phyloP scores from a whole-genome alignment of 23 tunicate species.

The Trididemnum nubilum region DNA sequence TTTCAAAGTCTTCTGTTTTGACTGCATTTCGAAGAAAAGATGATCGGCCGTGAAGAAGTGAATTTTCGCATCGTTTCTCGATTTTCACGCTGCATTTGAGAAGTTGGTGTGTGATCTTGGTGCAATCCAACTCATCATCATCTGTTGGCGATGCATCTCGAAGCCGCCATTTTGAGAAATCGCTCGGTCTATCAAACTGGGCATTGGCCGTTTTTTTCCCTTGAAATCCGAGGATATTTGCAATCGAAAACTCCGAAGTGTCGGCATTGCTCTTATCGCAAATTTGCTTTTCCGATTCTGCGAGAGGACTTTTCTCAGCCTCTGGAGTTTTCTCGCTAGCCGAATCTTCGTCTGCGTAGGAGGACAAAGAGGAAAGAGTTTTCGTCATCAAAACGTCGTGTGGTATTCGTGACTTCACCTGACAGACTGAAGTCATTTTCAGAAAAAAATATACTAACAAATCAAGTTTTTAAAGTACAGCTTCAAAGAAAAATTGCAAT shows the following conservation, averaged over 20 bases:
- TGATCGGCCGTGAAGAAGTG: background rate
- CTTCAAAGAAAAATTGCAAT: no score
- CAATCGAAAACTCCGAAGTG: conserved; percentile 48
- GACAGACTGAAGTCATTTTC: conserved; percentile 37
- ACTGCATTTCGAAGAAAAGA: background rate
- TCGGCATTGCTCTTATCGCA: background rate
- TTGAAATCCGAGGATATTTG: conserved; percentile 42
- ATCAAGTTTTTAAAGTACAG: background rate
- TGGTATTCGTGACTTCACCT: background rate
- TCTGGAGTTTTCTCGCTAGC: conserved; percentile 11
- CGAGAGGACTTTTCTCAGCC: background rate
- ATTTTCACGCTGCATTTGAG: background rate
- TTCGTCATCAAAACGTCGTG: conserved; percentile 4
- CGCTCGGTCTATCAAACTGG: background rate
- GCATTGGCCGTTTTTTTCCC: background rate
- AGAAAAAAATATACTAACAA: background rate
- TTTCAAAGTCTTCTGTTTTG: background rate
- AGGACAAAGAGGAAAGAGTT: background rate
- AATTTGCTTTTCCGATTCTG: background rate
- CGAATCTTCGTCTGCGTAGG: conserved; percentile 14
- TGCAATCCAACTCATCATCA: background rate
- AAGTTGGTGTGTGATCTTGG: background rate
- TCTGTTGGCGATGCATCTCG: background rate
- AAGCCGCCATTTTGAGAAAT: conserved; percentile 20
- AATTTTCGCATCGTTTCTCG: background rate